Evolutionary conservation across 2,797 vertebrate species (phyloP), one percentile per base, ranked within the genome.

Genomic region (Sebastes glaucus): DNA sequence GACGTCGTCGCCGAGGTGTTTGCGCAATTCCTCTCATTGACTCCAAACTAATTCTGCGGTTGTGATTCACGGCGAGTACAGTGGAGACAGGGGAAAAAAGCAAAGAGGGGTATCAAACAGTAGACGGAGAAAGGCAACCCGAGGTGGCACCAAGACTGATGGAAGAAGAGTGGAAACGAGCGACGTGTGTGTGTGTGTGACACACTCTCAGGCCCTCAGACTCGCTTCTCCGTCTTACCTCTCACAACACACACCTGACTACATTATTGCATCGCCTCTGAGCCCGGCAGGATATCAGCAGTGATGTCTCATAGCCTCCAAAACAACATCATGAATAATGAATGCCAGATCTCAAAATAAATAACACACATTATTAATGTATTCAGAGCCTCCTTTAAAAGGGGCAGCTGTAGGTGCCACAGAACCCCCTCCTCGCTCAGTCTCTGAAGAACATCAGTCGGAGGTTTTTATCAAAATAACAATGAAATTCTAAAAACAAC

Each of bases 321-420:
- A 92, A 91, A 90, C 83, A 93, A 90, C 87, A 85, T 83, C 64
- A 91, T 95, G 83, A 90, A 94, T 94, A 92, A 92, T 93, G 71
- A 92, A 94, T 93, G 77, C 57, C 55, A 82, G 56, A 82, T 91
- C 90, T 93, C 84, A 89, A 92, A 93, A 91, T 89, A 89, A 94
- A 92, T 79, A 92, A 86, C 76, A 81, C 81, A 74, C 84, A 92
- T 88, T 89, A 92, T 90, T 93, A 91, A 91, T 93, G 65, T 83
- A 89, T 92, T 90, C 79, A 79, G 74, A 87, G 67, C 22, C 70
- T 81, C 74, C 30, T 85, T 92, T 88, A 85, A 89, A 83, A 67
- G 63, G 87, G 86, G 72, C 80, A 71, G 76, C 77, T 81, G 87
- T 70, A 72, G 74, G 82, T 88, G 32, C 74, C 62, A 82, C 46